These are phyloP conservation scores for Mastacembelus armatus DNA, from an alignment of 2,797 vertebrate species.

Conservation along the genomic window DNA sequence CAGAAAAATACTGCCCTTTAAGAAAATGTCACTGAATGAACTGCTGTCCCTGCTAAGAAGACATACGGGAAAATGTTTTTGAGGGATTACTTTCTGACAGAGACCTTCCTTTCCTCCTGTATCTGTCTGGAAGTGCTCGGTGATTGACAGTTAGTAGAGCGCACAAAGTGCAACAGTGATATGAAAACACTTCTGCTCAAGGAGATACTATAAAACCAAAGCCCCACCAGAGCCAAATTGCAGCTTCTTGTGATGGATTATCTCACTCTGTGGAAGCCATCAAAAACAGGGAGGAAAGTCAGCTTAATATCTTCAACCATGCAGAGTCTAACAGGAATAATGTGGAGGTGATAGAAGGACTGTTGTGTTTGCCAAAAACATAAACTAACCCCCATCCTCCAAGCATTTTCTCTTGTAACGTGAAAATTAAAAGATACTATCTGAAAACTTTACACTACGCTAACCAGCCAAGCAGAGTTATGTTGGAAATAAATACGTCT, in stretches of 20 bases:
- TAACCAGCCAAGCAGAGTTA: too few species aligned
- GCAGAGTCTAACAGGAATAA: background rate
- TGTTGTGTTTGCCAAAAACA: background rate
- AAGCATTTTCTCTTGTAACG: background rate
- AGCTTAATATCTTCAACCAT: slow-evolving; percentile 23
- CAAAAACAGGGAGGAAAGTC: background rate
- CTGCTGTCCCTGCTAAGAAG: slow-evolving; percentile 29
- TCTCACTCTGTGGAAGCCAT: slow-evolving; percentile 8
- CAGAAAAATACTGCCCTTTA: slow-evolving; percentile 29
- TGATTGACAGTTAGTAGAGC: slow-evolving; percentile 51
- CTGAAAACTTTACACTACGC: background rate
- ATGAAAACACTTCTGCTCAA: slow-evolving; percentile 32
- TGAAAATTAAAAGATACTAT: background rate
- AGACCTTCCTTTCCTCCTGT: slow-evolving; percentile 24
- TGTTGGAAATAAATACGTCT: background rate
- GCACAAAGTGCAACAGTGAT: slow-evolving; percentile 9
- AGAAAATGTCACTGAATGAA: slow-evolving; percentile 33
- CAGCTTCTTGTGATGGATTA: slow-evolving; percentile 29
- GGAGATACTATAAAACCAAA: slow-evolving; percentile 46
- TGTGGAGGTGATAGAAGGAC: background rate
- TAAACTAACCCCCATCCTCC: too few species aligned
- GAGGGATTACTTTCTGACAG: slow-evolving; percentile 13
- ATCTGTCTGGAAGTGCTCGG: slow-evolving; percentile 18
- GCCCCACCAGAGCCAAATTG: slow-evolving; percentile 11
- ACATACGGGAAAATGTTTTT: slow-evolving; percentile 1